Conservation (phyloP, 2,113 vertebrate species). For the Gorsachius goisagi region DNA sequence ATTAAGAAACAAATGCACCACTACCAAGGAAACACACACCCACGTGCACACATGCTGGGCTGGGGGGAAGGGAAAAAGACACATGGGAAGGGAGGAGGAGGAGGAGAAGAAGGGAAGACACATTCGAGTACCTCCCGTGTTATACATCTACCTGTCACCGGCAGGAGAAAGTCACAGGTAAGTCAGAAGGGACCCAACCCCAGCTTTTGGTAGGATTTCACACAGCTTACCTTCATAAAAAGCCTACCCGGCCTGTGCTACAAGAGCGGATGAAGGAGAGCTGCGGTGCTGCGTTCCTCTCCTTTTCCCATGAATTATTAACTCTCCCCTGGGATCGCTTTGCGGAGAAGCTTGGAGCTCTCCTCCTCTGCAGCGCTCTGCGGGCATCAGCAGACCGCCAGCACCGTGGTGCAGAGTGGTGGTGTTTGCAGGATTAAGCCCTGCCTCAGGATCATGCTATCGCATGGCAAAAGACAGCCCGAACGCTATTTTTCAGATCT, state of each 20-base stretch:
- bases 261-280: neutral
- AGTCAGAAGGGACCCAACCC: neutral
- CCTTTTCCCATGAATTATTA: constrained; percentile 50
- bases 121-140: neutral
- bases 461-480: neutral
- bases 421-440: neutral
- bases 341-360: neutral
- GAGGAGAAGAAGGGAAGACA: neutral
- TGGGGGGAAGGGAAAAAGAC: constrained; percentile 14
- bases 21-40: constrained; percentile 13
- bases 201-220: neutral
- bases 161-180: neutral
- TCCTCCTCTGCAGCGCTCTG: neutral
- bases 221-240: constrained; percentile 22
- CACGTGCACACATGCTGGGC: neutral
- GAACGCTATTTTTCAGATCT: neutral
- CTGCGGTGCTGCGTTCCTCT: neutral
- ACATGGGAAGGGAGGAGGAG: neutral
- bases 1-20: constrained; percentile 30
- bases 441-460: neutral
- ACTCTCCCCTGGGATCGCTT: neutral
- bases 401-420: fast-evolving
- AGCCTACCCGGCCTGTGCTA: neutral
- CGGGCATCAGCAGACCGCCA: neutral
- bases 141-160: neutral